Evolutionary conservation across 2,113 vertebrate genomes (phyloP), one percentile per base, ranked within the genome.

Genomic region (Hemiprocne comata): DNA sequence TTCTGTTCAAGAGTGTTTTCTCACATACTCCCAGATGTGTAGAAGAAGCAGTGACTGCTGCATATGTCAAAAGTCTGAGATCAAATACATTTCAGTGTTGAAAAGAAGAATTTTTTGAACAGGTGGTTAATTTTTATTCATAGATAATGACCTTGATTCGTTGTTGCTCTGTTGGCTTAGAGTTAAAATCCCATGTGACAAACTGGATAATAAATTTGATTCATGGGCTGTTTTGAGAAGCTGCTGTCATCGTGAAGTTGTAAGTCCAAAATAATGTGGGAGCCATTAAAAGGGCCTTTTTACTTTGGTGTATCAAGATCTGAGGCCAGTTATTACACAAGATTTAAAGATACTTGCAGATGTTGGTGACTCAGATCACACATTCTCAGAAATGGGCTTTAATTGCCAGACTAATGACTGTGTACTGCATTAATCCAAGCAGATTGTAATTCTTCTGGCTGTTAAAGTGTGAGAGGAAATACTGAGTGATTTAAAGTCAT

Each of bases 281-380:
- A 96, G 81, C 69, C 55, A 60, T 90, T 90, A 82, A 91, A 82
- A 91, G 75, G 70, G 10, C 44, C 83, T 95, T 95, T 95, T 85
- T 85, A 34, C 85, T 97, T 93, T 31, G 55, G 60, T 69, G 40
- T 80, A 70, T 92, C 85, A 54, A 62, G 93, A 69, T 72, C 85
- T 75, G 48, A 94, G 82, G 92, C 92, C 96, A 97, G 91, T 89
- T 96, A 89, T 97, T 96, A 91, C 90, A 86, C 94, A 97, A 95
- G 92, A 93, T 92, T 34, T 95, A 75, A 95, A 94, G 92, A 93
- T 95, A 96, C 94, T 95, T 93, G 88, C 96, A 97, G 95, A 96
- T 95, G 93, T 94, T 89, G 72, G 67, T 97, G 91, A 95, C 77
- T 97, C 89, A 93, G 84, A 88, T 95, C 84, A 75, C 77, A 93